Percentiles rank a stretch among this genome's conserved stretches.
phyloP scores from a whole-genome alignment of 2,888 invertebrate genomes.

The Pheosia tremula region DNA sequence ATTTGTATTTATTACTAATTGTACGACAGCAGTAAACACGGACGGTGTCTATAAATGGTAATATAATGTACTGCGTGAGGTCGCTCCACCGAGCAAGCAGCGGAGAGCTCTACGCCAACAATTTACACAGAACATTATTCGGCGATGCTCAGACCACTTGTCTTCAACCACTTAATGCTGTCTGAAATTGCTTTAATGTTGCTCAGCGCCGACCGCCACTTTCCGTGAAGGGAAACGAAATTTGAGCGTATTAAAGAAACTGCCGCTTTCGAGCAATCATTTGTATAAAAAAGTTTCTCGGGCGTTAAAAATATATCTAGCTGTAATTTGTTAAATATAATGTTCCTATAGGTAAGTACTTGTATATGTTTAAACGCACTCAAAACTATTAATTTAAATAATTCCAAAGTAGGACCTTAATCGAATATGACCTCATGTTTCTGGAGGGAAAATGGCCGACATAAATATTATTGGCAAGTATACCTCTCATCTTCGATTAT shows the following conservation, averaged over 20 bases:
- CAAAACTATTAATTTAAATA: no score
- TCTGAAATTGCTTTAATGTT: slow-evolving; percentile 56
- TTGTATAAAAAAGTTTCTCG: slow-evolving; percentile 16
- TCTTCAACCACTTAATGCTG: slow-evolving; percentile 57
- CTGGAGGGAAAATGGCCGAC: no score
- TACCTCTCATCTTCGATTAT: no score
- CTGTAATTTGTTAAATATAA: no score
- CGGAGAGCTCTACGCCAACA: slow-evolving; percentile 48
- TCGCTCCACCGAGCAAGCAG: slow-evolving; percentile 38
- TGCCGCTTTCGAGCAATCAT: slow-evolving; percentile 22
- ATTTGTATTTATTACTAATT: not conserved
- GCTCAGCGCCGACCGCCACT: slow-evolving; percentile 35
- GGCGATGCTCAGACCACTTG: slow-evolving; percentile 59
- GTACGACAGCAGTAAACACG: slow-evolving; percentile 35
- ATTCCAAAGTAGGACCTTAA: no score
- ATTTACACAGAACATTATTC: slow-evolving; percentile 61
- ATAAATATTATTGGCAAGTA: no score
- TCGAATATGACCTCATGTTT: no score
- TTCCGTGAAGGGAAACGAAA: slow-evolving; percentile 31
- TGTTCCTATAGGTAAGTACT: no score
- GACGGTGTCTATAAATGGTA: slow-evolving; percentile 43
- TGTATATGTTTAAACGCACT: no score
- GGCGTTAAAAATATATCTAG: no score
- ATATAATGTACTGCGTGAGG: slow-evolving; percentile 39
- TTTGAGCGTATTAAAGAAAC: slow-evolving; percentile 38